Base-by-base conservation (phyloP, 2,888 invertebrate species). In the Ichneumoninae sp. region DNA sequence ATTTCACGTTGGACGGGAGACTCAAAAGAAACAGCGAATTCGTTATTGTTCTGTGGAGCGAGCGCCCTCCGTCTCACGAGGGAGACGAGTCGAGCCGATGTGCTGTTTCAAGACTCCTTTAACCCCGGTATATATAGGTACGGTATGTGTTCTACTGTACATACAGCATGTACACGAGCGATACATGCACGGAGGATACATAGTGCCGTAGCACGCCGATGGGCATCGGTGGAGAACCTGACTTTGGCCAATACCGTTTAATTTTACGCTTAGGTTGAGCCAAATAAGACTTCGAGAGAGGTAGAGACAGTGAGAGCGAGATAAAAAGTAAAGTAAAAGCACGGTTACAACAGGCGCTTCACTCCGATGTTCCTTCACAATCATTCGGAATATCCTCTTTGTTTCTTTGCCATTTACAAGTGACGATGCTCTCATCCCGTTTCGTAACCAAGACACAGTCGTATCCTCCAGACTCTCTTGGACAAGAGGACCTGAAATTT, bases 231-330 rank as follows among this genome's bases (percentile, higher is more conserved):
- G 50, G 40, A 57, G 26, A 26, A 26, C 26, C 30, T 8, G 65
- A 60, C 50, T 19, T 77, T n/a, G 26, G 63, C 36, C 65, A 69
- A 77, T 71, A 40, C 74, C 47, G 66, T 79, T 81, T 69, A 78
- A 86, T 86, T 81, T 78, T 54, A 78, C 65, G 74, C 71, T 86
- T 50, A 78, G 68, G 19, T 57, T 70, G 63, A 86, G 50, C 66
- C 70, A 77, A 83, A 83, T 80, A 83, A 86, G 33, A 40, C 52
- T 50, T 52, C 63, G 36, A 73, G 44, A 63, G 47, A 73, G 26
- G 26, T 16, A 26, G 30, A 57, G 75, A 44, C 44, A 36, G 30
- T 30, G 54, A 63, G 30, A 26, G 13, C 5, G 33, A n/a, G 30
- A 7, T 16, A 33, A 40, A 19, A 60, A 36, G 60, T 60, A 60